phyloP scores from a whole-genome alignment of 2,888 invertebrate species.

The Anagyrus pseudococci region DNA sequence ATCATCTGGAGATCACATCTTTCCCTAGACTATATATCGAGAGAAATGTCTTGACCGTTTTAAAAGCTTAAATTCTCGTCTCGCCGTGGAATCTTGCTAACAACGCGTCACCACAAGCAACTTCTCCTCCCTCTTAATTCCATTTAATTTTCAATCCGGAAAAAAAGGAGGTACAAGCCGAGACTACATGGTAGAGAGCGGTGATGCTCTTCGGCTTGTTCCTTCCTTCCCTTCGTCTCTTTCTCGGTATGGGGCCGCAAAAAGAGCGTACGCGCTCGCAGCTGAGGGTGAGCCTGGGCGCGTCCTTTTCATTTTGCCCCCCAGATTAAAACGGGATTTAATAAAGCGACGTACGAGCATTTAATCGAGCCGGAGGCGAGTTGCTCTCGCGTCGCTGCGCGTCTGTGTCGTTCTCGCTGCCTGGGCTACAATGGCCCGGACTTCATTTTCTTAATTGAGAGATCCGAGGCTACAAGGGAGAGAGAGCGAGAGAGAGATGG shows the following conservation, averaged over 20 bases:
- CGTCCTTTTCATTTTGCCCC: constrained; percentile 55
- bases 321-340: constrained; percentile 58
- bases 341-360: constrained; percentile 57
- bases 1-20: too few relatives aligned
- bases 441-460: constrained; percentile 49
- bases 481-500: constrained; percentile 1
- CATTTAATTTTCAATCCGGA: too few relatives aligned
- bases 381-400: constrained; percentile 31
- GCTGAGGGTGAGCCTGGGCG: constrained; percentile 15
- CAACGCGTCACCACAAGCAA: too few relatives aligned
- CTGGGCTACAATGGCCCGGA: constrained; percentile 39
- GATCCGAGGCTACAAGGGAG: constrained; percentile 34
- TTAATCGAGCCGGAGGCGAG: constrained; percentile 51
- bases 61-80: too few relatives aligned
- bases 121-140: too few relatives aligned
- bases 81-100: too few relatives aligned
- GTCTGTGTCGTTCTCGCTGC: constrained; percentile 9
- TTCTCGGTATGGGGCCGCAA: background rate
- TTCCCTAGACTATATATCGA: too few relatives aligned
- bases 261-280: background rate
- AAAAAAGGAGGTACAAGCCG: background rate
- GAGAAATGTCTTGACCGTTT: too few relatives aligned
- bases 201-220: too few relatives aligned
- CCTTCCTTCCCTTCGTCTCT: background rate
- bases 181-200: too few relatives aligned